Conservation (phyloP, 2,888 invertebrate species). For the Cenopis cana region DNA sequence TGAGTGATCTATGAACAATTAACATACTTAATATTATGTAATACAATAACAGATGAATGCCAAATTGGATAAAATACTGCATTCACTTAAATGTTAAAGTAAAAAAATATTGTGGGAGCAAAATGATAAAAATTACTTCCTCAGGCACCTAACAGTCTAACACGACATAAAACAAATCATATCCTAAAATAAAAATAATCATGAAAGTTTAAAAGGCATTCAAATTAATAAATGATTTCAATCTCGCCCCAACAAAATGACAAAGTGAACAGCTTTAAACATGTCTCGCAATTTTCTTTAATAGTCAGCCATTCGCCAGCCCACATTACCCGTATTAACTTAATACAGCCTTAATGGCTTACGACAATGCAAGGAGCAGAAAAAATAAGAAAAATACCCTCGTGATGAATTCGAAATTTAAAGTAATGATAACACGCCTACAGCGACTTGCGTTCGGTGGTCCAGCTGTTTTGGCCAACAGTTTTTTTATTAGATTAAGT, state of each 20-base stretch:
- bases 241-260: conserved; percentile 35
- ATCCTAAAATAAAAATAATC: neutral
- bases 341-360: conserved; percentile 42
- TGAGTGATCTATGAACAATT: neutral
- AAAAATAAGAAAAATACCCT: conserved; percentile 20
- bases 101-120: too few species aligned
- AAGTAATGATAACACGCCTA: conserved; percentile 45
- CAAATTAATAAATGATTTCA: conserved; percentile 25
- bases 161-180: neutral
- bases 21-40: too few species aligned
- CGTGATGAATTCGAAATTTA: conserved; percentile 40
- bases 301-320: conserved; percentile 38
- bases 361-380: conserved; percentile 33
- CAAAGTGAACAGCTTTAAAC: conserved; percentile 27
- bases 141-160: neutral
- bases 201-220: conserved; percentile 7
- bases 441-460: conserved; percentile 41
- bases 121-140: neutral
- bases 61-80: neutral
- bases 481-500: conserved; percentile 26
- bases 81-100: neutral
- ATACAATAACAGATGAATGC: neutral
- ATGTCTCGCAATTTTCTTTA: conserved; percentile 42
- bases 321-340: conserved; percentile 42
- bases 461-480: conserved; percentile 39